Conservation (phyloP, 2,888 invertebrate genomes). For the Hydrotaea cyrtoneurina region DNA sequence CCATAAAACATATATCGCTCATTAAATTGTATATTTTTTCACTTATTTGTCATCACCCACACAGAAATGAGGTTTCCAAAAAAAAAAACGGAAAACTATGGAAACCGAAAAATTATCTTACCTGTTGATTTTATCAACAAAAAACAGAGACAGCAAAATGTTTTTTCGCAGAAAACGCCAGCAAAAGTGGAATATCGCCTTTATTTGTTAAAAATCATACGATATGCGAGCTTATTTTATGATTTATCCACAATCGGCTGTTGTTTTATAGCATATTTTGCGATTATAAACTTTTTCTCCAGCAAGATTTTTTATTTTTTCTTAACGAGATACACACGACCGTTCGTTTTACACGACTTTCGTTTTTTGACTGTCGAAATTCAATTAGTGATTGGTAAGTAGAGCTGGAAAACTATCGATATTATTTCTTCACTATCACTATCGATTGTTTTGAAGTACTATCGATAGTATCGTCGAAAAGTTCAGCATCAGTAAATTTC, state of each 20-base stretch:
- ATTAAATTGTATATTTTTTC: background rate
- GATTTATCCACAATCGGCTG: background rate
- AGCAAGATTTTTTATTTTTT: background rate
- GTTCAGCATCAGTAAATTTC: no score
- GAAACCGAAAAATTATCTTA: background rate
- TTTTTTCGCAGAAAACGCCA: background rate
- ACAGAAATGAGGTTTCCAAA: background rate
- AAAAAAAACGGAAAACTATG: background rate
- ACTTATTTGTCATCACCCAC: background rate
- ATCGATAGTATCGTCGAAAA: no score
- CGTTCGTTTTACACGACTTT: background rate
- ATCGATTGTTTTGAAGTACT: no score
- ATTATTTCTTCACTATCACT: no score
- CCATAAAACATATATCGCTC: background rate
- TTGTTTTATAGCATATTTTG: background rate
- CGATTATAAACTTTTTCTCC: background rate
- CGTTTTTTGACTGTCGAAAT: constrained; percentile 10
- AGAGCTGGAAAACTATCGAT: no score
- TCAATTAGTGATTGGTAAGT: no score
- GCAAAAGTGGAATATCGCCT: background rate
- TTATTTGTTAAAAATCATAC: background rate
- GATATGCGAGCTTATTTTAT: background rate
- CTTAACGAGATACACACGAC: background rate
- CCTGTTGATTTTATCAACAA: constrained; percentile 17
- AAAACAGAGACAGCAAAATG: background rate